A percentile compares a stretch with the other conserved stretches of the same genome.
These are phyloP conservation scores for Abrostola tripartita DNA, from an alignment of 2,888 invertebrate species.

Conservation along the genomic window DNA sequence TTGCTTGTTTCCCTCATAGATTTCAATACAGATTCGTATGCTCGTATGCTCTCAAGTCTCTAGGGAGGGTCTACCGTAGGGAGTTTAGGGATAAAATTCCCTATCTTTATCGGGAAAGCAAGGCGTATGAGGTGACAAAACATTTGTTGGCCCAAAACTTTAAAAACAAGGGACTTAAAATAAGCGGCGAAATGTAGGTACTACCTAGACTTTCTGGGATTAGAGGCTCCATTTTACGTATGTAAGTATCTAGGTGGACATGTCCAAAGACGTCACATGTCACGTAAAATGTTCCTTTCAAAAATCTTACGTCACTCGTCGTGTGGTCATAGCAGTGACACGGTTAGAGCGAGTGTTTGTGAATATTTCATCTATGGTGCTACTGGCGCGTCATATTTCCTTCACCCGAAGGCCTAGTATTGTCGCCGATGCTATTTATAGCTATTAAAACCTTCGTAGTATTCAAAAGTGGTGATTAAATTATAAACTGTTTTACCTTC, in stretches of 20 bases:
- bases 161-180: too few relatives aligned
- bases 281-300: neutral
- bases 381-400: slow-evolving; percentile 22
- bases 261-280: slow-evolving; percentile 26
- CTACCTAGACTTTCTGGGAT: too few relatives aligned
- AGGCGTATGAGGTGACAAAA: too few relatives aligned
- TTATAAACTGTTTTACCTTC: neutral
- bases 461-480: neutral
- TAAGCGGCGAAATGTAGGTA: too few relatives aligned
- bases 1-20: too few relatives aligned
- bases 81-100: too few relatives aligned
- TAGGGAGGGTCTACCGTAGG: too few relatives aligned
- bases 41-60: too few relatives aligned
- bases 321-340: slow-evolving; percentile 36
- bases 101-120: too few relatives aligned
- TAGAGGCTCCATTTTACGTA: too few relatives aligned
- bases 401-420: slow-evolving; percentile 32
- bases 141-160: too few relatives aligned
- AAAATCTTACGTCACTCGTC: slow-evolving; percentile 20
- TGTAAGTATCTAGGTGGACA: neutral
- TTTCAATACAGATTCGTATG: too few relatives aligned
- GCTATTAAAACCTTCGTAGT: slow-evolving; percentile 9
- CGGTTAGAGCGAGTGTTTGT: slow-evolving; percentile 30
- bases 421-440: slow-evolving; percentile 17
- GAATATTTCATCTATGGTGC: slow-evolving; percentile 51